These are phyloP conservation scores for Equus przewalskii DNA, from an alignment of 2,113 vertebrate species.

Conservation along the genomic window DNA sequence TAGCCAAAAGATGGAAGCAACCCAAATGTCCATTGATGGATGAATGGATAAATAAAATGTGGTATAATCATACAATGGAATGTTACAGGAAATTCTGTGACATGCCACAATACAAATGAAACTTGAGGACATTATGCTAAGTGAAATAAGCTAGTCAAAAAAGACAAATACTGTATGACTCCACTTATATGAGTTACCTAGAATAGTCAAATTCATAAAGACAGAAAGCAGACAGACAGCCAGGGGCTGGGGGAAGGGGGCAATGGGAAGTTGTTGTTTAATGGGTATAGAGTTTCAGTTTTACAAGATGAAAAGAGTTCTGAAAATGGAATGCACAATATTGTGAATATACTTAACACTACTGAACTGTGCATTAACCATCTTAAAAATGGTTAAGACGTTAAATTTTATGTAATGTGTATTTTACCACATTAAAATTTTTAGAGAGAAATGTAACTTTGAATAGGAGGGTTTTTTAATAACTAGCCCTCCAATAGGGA, in stretches of 20 bases:
- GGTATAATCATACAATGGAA: not conserved
- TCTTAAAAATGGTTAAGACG: not conserved
- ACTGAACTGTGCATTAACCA: not conserved
- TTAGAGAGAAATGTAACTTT: not conserved
- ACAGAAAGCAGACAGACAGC: not conserved
- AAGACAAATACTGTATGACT: not conserved
- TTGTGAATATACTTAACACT: not conserved
- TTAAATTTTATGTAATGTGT: not conserved
- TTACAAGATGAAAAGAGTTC: conserved; percentile 14
- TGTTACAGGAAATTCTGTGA: not conserved
- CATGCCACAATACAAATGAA: not conserved
- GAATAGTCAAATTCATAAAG: not conserved
- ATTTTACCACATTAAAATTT: not conserved
- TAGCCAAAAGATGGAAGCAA: not conserved
- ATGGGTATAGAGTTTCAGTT: not conserved
- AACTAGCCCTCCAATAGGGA: not conserved
- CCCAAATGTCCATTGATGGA: not conserved
- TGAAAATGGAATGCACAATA: not conserved
- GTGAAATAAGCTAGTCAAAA: not conserved
- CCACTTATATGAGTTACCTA: not conserved
- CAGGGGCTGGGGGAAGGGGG: not conserved
- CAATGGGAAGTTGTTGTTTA: not conserved
- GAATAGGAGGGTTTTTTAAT: not conserved
- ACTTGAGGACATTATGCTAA: not conserved
- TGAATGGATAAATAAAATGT: not conserved